These are phyloP conservation scores for Ailurus styani DNA, from an alignment of 2,113 vertebrate genomes.

Conservation along the genomic window DNA sequence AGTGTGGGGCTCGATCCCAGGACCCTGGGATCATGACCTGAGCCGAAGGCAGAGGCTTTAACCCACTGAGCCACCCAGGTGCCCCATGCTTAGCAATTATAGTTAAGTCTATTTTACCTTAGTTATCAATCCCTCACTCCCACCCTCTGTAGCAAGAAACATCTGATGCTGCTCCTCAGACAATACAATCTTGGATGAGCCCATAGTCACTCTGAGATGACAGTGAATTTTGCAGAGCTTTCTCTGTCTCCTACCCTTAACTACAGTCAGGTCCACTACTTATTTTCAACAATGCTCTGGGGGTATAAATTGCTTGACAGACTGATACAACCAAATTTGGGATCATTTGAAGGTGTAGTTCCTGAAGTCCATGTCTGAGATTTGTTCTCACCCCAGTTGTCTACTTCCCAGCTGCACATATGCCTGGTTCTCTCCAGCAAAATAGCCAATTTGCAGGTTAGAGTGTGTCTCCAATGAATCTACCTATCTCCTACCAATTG, in stretches of 20 bases:
- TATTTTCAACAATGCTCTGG: background rate
- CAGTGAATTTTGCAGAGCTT: background rate
- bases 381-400: background rate
- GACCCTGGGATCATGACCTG: too few relatives aligned
- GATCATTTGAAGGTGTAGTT: background rate
- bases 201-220: background rate
- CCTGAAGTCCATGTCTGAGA: background rate
- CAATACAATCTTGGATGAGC: background rate
- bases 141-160: too few relatives aligned
- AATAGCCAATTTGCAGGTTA: background rate
- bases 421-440: background rate
- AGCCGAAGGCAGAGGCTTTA: too few relatives aligned
- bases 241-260: background rate
- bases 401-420: background rate
- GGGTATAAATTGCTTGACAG: background rate
- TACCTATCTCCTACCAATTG: background rate
- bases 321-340: background rate
- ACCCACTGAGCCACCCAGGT: too few relatives aligned
- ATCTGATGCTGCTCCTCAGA: background rate
- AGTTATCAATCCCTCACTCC: background rate
- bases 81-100: background rate
- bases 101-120: background rate
- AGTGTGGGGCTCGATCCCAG: too few relatives aligned
- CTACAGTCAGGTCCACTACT: background rate
- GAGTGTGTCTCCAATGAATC: background rate